Base-by-base conservation (phyloP, 2,888 invertebrate genomes). In the Meiosimyza decipiens region DNA sequence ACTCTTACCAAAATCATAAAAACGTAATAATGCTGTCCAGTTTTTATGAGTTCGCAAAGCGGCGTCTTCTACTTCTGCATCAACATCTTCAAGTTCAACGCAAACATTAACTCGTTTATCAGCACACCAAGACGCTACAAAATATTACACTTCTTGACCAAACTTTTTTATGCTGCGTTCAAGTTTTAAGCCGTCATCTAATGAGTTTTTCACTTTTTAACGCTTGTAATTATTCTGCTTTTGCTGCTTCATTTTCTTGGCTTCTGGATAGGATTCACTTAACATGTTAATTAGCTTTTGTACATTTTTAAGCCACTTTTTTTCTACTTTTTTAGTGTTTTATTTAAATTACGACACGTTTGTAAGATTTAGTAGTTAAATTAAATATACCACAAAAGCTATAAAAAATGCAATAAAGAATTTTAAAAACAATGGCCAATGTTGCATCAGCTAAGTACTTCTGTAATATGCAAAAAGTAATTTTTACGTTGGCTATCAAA, bases 21-120 rank as follows among this genome's bases (percentile, higher is more conserved):
- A 40, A 40, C 9, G 40, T 40, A 40, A 40, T 7, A 40, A 40
- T 40, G 40, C 9, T 40, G 40, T 9, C 0, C 22, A 50, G 40
- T 51, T 69, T 66, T 69, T 69, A 69, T 70, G 63, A 70, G 54
- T 54, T 70, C 55, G 15, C 47, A 54, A 62, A 55, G 55, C 60
- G 59, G 28, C 52, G 67, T 12, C 64, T 15, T 22, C 40, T 40
- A 7, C n/a, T 40, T 40, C 40, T 9, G 40, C 40, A 7, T 40
- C 40, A 40, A 2, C 40, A 40, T 40, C 40, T 40, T 63, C 70
- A 70, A 70, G 63, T 62, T 70, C 54, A 70, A 52, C 70, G 62
- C 18, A 70, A 70, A 63, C 62, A 62, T 28, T 57, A 57, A 57
- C 15, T 40, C 9, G 1, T 40, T 40, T 40, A 9, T 40, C 40